Conservation (phyloP, 2,797 vertebrate species). For the Botia kubotai region DNA sequence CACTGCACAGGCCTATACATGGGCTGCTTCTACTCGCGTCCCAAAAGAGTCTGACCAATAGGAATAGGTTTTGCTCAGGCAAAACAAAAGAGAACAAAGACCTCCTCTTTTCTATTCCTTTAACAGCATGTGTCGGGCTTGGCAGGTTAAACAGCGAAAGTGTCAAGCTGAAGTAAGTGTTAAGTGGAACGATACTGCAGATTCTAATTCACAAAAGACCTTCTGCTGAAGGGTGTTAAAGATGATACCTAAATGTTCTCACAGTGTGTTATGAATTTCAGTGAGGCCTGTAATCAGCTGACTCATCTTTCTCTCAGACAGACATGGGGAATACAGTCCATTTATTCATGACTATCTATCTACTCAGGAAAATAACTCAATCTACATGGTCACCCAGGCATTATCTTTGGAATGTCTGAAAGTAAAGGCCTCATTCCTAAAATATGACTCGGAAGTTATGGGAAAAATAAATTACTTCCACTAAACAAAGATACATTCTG, state of each 20-base stretch:
- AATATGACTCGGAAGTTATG: slow-evolving; percentile 22
- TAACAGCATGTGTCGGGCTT: not conserved
- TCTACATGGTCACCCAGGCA: not conserved
- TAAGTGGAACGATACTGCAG: not conserved
- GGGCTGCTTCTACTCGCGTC: too few relatives aligned
- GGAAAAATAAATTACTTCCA: slow-evolving; percentile 22
- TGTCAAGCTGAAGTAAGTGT: not conserved
- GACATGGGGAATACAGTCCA: not conserved
- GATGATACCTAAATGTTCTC: not conserved
- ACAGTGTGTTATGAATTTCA: not conserved
- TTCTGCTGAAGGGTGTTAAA: not conserved
- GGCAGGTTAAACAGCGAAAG: not conserved
- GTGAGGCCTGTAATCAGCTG: not conserved
- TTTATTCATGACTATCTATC: not conserved
- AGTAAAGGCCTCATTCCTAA: slow-evolving; percentile 13
- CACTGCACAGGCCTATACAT: too few relatives aligned
- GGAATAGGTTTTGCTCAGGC: too few relatives aligned
- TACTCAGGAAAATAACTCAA: not conserved
- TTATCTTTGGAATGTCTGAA: slow-evolving; percentile 28
- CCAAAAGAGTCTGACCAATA: too few relatives aligned
- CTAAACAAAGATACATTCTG: not conserved
- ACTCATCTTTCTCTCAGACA: not conserved
- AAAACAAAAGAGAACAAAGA: not conserved
- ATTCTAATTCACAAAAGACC: not conserved
- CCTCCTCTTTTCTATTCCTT: not conserved